Evolutionary conservation across 2,797 vertebrate genomes (phyloP).

Genomic region (Oreonectes daqikongensis): DNA sequence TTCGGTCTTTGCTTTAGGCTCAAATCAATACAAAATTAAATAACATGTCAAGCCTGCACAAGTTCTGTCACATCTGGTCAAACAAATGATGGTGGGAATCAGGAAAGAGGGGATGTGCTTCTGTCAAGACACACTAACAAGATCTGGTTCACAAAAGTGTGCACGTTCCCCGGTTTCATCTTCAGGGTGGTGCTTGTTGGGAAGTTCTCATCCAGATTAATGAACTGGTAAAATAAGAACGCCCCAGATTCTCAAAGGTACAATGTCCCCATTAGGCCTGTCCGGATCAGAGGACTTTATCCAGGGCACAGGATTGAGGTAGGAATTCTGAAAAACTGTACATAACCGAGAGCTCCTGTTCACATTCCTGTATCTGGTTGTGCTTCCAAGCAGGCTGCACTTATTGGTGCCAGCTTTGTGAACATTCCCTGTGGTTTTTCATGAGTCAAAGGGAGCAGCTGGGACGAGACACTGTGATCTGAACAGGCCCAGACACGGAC

Average conservation of each 20-base stretch:
- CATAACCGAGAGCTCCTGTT: too few species aligned
- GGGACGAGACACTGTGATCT: constrained; percentile 25
- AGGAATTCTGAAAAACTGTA: background rate
- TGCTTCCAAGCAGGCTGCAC: background rate
- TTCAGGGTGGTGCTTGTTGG: background rate
- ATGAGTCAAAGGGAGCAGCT: constrained; percentile 50
- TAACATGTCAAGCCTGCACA: background rate
- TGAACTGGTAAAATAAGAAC: constrained; percentile 47
- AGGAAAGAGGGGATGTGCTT: background rate
- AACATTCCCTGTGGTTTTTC: constrained; percentile 23
- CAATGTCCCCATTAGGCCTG: constrained; percentile 26
- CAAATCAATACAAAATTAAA: constrained; percentile 16
- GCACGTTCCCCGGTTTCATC: background rate
- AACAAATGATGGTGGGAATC: background rate
- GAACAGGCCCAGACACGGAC: constrained; percentile 39
- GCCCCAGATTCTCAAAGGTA: constrained; percentile 9
- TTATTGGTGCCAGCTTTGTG: background rate
- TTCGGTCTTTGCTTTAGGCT: background rate
- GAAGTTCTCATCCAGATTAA: constrained; percentile 2
- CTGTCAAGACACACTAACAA: constrained; percentile 21
- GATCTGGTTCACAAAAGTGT: constrained; percentile 3
- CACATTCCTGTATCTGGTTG: constrained; percentile 1
- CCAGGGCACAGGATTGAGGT: background rate
- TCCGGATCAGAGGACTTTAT: background rate
- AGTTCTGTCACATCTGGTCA: constrained; percentile 15